Evolutionary conservation across 2,888 invertebrate species (phyloP), one percentile per base, ranked within the genome.

Genomic region (Drosophila maculinotata): DNA sequence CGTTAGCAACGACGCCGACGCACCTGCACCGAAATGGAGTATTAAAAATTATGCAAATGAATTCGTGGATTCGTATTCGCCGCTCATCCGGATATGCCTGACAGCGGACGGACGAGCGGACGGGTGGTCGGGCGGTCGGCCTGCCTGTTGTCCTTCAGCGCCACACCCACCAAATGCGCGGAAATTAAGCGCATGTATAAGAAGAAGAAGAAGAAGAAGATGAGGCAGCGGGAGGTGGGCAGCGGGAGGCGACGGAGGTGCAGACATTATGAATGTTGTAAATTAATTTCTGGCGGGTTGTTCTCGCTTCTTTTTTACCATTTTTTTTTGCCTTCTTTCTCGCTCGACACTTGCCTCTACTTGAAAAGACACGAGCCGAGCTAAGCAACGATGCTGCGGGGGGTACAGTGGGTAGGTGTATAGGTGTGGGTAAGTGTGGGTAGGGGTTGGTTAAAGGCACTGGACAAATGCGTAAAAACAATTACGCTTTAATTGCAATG

Each of bases 41-140:
- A 90, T 90, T 90, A 90, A 90, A 90, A 90, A 91, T 90, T 90
- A 90, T 90, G 90, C 89, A 90, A 91, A 90, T 90, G 90, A 89
- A 89, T 89, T 88, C 88, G 83, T 66, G 75, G 62, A 79, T 74
- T 86, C 81, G 86, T 54, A 83, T 79, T 80, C 84, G 79, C 77
- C 56, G 64, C 28, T 63, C 47, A 75, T 64, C 66, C 45, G 72
- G 31, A 52, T 28, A 14, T 65, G 76, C 72, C 57, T 51, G 57
- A 44, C 31, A 20, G 25, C 4, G 20, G 20, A 4, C 4, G 20
- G 20, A 20, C 20, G 20, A 4, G 54, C 1, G 9, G 39, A 1
- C n/a, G 6, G 31, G 39, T 10, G n/a, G 12, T n/a, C 9, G 23
- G 39, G 38, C 17, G 30, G 30, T 17, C 30, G 45, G 45, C n/a